phyloP scores from a whole-genome alignment of 2,888 invertebrate genomes.

The Athripsodes cinereus region DNA sequence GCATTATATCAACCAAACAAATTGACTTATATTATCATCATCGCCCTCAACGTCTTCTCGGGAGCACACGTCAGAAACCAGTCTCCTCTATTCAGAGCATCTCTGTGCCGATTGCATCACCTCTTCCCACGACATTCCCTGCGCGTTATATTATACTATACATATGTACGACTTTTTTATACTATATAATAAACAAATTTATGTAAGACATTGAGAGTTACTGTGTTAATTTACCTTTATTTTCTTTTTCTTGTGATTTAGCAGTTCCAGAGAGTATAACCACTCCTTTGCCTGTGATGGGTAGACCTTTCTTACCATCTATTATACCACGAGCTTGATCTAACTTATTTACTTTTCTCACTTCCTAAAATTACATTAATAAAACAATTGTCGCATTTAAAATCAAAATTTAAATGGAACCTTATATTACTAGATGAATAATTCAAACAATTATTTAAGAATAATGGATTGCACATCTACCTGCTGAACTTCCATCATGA shows the following conservation, averaged over 20 bases:
- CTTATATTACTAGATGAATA: background rate
- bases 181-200: background rate
- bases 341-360: constrained; percentile 70
- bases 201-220: too few species aligned
- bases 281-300: constrained; percentile 52
- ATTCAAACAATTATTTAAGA: background rate
- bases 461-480: constrained; percentile 31
- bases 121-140: too few species aligned
- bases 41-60: too few species aligned
- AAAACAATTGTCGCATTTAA: too few species aligned
- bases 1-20: too few species aligned
- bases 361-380: too few species aligned
- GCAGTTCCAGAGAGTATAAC: constrained; percentile 81
- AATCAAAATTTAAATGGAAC: too few species aligned
- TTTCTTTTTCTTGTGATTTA: constrained; percentile 68
- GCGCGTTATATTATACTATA: too few species aligned
- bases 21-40: too few species aligned
- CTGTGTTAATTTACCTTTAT: constrained; percentile 50
- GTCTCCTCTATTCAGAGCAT: too few species aligned
- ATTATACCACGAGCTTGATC: constrained; percentile 53
- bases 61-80: too few species aligned
- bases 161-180: background rate
- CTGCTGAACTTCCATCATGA: constrained; percentile 79
- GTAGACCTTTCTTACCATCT: constrained; percentile 43
- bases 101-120: too few species aligned